A percentile compares a stretch with the other conserved stretches of the same genome.
phyloP scores from a whole-genome alignment of 2,888 invertebrate species.

The Elgonia sp. region DNA sequence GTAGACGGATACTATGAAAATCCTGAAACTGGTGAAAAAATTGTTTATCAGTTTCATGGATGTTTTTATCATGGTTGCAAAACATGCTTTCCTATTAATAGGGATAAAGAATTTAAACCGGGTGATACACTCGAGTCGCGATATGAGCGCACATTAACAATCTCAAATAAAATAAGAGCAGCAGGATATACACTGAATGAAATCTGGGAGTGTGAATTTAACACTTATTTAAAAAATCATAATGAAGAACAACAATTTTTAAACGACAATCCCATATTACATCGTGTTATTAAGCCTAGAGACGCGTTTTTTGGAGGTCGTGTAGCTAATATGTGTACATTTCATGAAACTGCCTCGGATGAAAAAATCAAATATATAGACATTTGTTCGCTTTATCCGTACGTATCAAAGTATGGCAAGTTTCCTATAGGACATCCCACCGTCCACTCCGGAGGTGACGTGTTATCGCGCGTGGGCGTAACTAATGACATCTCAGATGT shows the following conservation, averaged over 20 bases:
- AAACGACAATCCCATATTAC: slow-evolving; percentile 76
- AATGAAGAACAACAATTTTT: background rate
- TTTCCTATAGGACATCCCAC: slow-evolving; percentile 81
- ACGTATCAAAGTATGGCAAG: slow-evolving; percentile 79
- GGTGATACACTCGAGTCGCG: background rate
- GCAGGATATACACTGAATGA: slow-evolving; percentile 36
- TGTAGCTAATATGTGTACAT: slow-evolving; percentile 14
- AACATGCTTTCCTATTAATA: slow-evolving; percentile 13
- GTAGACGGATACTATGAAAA: slow-evolving; percentile 27
- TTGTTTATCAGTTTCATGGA: slow-evolving; percentile 51
- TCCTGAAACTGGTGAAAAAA: slow-evolving; percentile 14
- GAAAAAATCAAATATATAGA: slow-evolving; percentile 71
- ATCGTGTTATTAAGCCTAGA: slow-evolving; percentile 14
- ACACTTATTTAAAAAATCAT: background rate
- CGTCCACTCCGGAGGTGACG: slow-evolving; percentile 41
- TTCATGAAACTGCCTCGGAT: background rate
- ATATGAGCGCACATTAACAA: slow-evolving; percentile 4
- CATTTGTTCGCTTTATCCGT: slow-evolving; percentile 81
- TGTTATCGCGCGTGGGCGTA: background rate
- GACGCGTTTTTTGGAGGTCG: slow-evolving; percentile 43
- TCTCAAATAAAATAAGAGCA: background rate
- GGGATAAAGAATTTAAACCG: slow-evolving; percentile 3
- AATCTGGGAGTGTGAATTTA: slow-evolving; percentile 42
- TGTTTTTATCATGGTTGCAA: slow-evolving; percentile 45
- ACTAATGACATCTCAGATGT: no score